Evolutionary conservation across 1,140 invertebrate species (phyloP), one percentile per base, ranked within the genome.

Genomic region (Augochlora pura): DNA sequence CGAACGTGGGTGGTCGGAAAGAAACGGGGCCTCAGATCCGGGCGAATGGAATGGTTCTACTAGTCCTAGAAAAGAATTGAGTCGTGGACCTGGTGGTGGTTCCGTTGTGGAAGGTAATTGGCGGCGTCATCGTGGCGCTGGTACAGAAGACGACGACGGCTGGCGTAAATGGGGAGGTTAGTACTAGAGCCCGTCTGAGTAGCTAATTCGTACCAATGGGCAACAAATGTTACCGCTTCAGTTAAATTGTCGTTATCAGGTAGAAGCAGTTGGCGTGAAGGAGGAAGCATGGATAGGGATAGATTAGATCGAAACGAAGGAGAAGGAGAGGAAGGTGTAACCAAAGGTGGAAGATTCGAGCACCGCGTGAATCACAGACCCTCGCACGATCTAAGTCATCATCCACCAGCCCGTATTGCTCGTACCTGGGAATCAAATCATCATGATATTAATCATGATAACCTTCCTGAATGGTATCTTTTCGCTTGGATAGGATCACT

Each of bases 401-500:
- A 92, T 83, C 89, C 91, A 18, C 85, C 89, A 49, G 71, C 90
- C 60, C 91, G 92, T 57, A 90, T 86, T 65, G 80, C 87, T 65
- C 91, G 92, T 63, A 84, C 88, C 78, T 93, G 92, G 92, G 92
- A 92, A 57, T 91, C 91, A 8, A 93, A 93, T 86, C 92, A 93
- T 87, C 92, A 93, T 82, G 92, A 93, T 63, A 92, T 81, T 18
- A 77, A 93, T 84, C 93, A 94, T 84, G 95, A 96, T 76, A 94
- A 95, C 90, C 93, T 96, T 81, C 96, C 96, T 16, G 96, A 96
- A 93, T 96, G 96, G 95, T 94, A 86, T 18, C 27, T n/a, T 57
- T 8, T 21, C 46, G 52, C 27, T 42, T 52, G 18, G 71, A 10
- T 38, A n/a, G 25, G 3, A 8, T 21, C 32, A 25, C 73, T 73